Evolutionary conservation across 2,113 vertebrate species (phyloP).

Genomic region (Crotalus helleri): DNA sequence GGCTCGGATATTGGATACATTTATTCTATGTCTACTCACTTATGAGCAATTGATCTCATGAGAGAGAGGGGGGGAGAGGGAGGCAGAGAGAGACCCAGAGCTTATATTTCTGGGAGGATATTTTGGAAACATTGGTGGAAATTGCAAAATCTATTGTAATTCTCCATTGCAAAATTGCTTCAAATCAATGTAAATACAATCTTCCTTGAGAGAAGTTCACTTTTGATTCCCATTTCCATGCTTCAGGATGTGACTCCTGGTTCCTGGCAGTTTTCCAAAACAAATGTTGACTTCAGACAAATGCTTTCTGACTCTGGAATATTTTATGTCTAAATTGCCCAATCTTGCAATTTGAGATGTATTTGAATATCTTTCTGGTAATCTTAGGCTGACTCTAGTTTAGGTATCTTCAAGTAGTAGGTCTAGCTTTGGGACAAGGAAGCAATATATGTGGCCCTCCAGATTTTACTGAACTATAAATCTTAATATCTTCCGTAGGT

Average conservation of each 20-base stretch:
- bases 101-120: not conserved
- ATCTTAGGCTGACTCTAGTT: not conserved
- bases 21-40: not conserved
- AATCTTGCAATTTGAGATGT: not conserved
- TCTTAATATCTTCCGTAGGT: not conserved
- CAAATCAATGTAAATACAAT: constrained; percentile 30
- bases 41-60: not conserved
- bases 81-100: not conserved
- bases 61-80: accelerated
- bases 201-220: not conserved
- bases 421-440: not conserved
- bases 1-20: not conserved
- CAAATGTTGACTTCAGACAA: not conserved
- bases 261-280: not conserved
- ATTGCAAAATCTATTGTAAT: constrained; percentile 15
- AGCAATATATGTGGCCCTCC: not conserved
- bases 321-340: not conserved
- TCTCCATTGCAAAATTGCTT: constrained; percentile 1
- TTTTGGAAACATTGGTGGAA: constrained; percentile 4
- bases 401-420: not conserved
- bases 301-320: not conserved
- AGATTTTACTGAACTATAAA: not conserved
- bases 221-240: not conserved
- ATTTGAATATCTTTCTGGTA: not conserved
- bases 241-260: not conserved